These are phyloP conservation scores for Gallinago jamesoni DNA, from an alignment of 2,113 vertebrate genomes.

Conservation along the genomic window DNA sequence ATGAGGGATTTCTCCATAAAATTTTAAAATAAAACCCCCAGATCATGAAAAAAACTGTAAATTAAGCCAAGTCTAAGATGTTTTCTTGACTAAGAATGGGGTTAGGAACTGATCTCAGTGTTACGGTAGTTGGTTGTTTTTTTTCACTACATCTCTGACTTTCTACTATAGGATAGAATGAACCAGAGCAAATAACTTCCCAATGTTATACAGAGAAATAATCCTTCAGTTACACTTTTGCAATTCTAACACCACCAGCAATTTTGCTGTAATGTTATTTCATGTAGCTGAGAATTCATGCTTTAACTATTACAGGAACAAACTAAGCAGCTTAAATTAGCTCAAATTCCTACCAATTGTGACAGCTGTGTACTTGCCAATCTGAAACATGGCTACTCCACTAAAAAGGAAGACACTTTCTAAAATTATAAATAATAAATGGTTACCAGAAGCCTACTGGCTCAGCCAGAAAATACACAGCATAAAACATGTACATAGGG, in stretches of 20 bases:
- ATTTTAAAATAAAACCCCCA: background rate
- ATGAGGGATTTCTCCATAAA: background rate
- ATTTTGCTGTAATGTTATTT: background rate
- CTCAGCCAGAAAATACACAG: background rate
- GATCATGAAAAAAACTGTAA: background rate
- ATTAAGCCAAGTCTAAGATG: background rate
- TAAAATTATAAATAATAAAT: background rate
- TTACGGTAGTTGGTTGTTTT: background rate
- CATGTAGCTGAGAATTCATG: fast-evolving
- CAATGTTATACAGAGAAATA: background rate
- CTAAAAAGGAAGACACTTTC: background rate
- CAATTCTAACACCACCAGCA: background rate
- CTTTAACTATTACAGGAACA: background rate
- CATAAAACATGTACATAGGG: fast-evolving
- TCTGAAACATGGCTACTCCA: background rate
- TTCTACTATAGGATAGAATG: background rate
- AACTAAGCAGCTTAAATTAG: background rate
- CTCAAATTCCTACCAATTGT: background rate
- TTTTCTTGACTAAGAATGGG: background rate
- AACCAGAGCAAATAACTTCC: background rate
- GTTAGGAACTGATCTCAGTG: background rate
- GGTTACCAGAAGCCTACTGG: background rate
- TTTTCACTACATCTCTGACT: background rate
- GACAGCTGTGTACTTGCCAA: background rate
- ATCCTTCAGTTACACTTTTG: fast-evolving